Conservation (phyloP, 2,113 vertebrate species). For the Prionailurus viverrinus region DNA sequence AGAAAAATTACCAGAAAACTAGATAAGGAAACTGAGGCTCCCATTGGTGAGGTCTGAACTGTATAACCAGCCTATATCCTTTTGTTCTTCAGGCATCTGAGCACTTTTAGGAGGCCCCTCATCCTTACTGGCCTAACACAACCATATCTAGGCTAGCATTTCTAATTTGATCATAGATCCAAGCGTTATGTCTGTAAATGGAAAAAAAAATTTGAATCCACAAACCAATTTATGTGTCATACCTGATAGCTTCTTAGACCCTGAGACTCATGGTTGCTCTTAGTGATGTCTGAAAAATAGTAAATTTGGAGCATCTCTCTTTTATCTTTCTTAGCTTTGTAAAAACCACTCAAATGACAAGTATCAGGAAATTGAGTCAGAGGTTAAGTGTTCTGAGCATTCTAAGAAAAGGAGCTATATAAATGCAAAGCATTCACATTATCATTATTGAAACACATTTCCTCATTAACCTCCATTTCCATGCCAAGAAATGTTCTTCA, state of each 20-base stretch:
- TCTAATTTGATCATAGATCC: not conserved
- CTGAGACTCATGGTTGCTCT: not conserved
- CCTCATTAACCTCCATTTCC: not conserved
- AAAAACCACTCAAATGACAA: not conserved
- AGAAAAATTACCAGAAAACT: slow-evolving; percentile 2
- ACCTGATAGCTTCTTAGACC: not conserved
- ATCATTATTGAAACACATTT: slow-evolving; percentile 27
- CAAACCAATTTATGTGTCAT: not conserved
- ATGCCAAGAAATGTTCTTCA: not conserved
- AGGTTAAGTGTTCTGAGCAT: not conserved
- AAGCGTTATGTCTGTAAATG: not conserved
- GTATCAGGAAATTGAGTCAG: not conserved
- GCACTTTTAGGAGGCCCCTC: not conserved
- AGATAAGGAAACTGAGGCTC: not conserved
- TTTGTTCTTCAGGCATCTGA: not conserved
- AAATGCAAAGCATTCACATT: slow-evolving; percentile 8
- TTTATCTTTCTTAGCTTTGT: not conserved
- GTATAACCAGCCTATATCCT: not conserved
- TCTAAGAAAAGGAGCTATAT: not conserved
- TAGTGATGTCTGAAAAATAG: not conserved
- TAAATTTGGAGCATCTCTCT: not conserved
- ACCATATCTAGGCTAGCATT: not conserved
- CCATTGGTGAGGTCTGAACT: not conserved
- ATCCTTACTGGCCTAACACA: not conserved
- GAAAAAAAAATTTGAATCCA: not conserved